Conservation (phyloP, 2,113 vertebrate genomes). For the Rhinolophus sinicus region DNA sequence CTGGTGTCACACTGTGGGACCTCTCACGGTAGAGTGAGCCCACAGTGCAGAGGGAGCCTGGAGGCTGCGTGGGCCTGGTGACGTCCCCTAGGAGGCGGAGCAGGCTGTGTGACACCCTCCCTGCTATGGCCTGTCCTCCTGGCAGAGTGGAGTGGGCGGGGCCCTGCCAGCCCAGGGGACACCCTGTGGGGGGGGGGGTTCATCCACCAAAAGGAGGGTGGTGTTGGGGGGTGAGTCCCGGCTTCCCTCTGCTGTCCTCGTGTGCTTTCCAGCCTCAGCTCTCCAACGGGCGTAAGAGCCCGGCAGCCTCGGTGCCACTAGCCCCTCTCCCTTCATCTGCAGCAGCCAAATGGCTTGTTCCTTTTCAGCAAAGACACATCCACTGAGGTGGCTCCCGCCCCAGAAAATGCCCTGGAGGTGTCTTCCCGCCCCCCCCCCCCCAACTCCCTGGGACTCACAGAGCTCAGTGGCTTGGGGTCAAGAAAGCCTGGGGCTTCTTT, state of each 20-base stretch:
- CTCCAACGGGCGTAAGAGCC: too few species aligned
- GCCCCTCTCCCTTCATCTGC: too few species aligned
- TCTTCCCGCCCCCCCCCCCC: too few species aligned
- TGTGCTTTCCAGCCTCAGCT: not conserved
- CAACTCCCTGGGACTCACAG: not conserved
- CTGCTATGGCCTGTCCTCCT: too few species aligned
- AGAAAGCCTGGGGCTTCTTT: not conserved
- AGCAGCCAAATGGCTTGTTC: not conserved
- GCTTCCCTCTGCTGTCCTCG: not conserved
- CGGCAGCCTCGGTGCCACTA: too few species aligned
- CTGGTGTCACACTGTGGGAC: accelerated
- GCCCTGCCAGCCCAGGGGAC: not conserved
- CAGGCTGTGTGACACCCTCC: too few species aligned
- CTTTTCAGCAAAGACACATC: not conserved
- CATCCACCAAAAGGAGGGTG: too few species aligned
- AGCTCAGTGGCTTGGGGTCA: not conserved
- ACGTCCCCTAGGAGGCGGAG: not conserved
- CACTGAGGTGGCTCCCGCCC: not conserved
- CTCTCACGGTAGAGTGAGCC: not conserved
- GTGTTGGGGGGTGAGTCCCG: accelerated
- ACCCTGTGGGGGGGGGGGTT: too few species aligned
- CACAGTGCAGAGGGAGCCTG: not conserved
- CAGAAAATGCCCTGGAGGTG: not conserved
- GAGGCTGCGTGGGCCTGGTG: not conserved
- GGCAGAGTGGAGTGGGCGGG: not conserved